Percentiles rank a stretch among this genome's conserved stretches.
Conservation (phyloP, 1,140 invertebrate species). For the Cephus cinctus region DNA sequence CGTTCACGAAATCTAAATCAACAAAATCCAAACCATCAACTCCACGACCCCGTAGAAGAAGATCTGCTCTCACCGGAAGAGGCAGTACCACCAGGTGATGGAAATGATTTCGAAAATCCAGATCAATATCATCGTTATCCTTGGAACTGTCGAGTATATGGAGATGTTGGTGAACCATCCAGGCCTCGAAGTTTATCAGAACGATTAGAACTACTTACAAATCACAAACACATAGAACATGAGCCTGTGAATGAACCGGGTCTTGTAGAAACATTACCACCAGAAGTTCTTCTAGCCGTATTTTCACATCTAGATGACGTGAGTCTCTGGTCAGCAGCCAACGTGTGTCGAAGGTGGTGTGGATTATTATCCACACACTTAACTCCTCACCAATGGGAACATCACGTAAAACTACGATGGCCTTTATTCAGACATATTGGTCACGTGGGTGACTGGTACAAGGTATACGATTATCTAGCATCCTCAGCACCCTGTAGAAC, state of each 20-base stretch:
- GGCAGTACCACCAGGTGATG: slow-evolving; percentile 15
- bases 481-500: slow-evolving; percentile 69
- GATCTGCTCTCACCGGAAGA: slow-evolving; percentile 27
- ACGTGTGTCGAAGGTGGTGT: slow-evolving; percentile 84
- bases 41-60: slow-evolving; percentile 25
- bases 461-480: slow-evolving; percentile 59
- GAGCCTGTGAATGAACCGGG: slow-evolving; percentile 47
- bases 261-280: slow-evolving; percentile 62
- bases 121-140: slow-evolving; percentile 12
- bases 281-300: slow-evolving; percentile 81
- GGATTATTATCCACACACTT: slow-evolving; percentile 75
- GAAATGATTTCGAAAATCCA: slow-evolving; percentile 3
- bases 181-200: slow-evolving; percentile 45
- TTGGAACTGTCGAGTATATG: slow-evolving; percentile 23
- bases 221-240: slow-evolving; percentile 47
- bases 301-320: slow-evolving; percentile 90
- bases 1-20: not conserved
- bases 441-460: slow-evolving; percentile 74
- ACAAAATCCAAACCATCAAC: not conserved
- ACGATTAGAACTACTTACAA: slow-evolving; percentile 52
- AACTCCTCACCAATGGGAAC: slow-evolving; percentile 73
- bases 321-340: slow-evolving; percentile 81
- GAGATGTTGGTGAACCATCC: slow-evolving; percentile 35
- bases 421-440: slow-evolving; percentile 78
- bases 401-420: slow-evolving; percentile 74